phyloP scores from a whole-genome alignment of 2,888 invertebrate species.

The Serripes groenlandicus region DNA sequence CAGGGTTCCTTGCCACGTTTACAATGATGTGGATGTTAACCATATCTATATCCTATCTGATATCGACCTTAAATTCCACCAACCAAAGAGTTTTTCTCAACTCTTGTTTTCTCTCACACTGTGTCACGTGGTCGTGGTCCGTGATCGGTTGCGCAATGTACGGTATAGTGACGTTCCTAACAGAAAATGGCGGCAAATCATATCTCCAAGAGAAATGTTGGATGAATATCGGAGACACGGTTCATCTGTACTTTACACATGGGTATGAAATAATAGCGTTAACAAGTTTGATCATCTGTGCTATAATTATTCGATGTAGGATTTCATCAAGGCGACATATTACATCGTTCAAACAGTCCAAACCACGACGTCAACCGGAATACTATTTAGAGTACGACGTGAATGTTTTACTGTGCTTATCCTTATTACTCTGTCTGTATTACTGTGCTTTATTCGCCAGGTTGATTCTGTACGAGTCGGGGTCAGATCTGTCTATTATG shows the following conservation, averaged over 20 bases:
- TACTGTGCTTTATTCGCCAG: conserved; percentile 35
- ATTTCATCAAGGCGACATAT: conserved; percentile 11
- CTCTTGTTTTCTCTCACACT: conserved; percentile 55
- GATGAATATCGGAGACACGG: conserved; percentile 32
- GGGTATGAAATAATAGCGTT: conserved; percentile 52
- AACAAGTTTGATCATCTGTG: neutral
- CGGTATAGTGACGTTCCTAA: conserved; percentile 35
- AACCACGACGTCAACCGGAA: conserved; percentile 2
- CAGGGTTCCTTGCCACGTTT: conserved; percentile 33
- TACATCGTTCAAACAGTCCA: neutral
- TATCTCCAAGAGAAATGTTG: conserved; percentile 33
- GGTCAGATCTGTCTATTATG: conserved; percentile 47
- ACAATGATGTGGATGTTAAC: conserved; percentile 52
- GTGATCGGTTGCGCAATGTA: conserved; percentile 37
- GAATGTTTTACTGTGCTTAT: conserved; percentile 20
- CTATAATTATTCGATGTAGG: conserved; percentile 22
- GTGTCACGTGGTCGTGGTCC: conserved; percentile 55
- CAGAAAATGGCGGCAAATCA: conserved; percentile 7
- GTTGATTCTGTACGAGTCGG: conserved; percentile 15
- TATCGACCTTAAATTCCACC: conserved; percentile 45
- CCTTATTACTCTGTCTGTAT: conserved; percentile 23
- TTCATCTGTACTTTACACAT: conserved; percentile 47
- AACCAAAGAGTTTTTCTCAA: conserved; percentile 49
- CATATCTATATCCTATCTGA: conserved; percentile 38
- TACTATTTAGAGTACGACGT: conserved; percentile 15